Evolutionary conservation across 2,113 vertebrate genomes (phyloP), one percentile per base, ranked within the genome.

Genomic region (Rattus rattus): DNA sequence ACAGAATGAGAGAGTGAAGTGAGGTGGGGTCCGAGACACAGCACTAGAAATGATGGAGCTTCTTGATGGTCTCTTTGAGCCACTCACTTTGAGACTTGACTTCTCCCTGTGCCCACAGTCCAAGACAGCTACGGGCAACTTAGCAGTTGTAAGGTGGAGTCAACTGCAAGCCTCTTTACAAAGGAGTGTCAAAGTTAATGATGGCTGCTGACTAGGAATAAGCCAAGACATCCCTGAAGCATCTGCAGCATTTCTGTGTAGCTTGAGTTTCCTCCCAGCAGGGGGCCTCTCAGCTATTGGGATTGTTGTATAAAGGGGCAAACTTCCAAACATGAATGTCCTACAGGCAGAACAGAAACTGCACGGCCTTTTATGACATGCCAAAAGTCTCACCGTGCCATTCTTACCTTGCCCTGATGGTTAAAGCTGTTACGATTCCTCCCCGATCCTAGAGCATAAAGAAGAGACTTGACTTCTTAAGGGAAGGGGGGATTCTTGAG

Each of bases 171-270:
- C 19, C 47, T 73, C 63, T 85, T 92, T 69, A 49, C 30, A 7
- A 14, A 16, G 9, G 49, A 5, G 0, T 16, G 0, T 28, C 10
- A 26, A 61, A 28, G 7, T 13, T 54, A 33, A 70, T 33, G 39
- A 3, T 80, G 20, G 24, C 49, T 52, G 6, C 30, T n/a, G 1
- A 26, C 9, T 81, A 43, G 65, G 12, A 39, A 56, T 61, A 61
- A 52, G 28, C 26, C 3, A 7, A 4, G 33, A n/a, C 28, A 36
- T 61, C 30, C 75, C 14, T 65, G 8, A 22, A 89, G 5, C 19
- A 93, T 61, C 17, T 56, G 22, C 43, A 65, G 0, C 0, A 24
- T 24, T 9, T 26, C 52, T 16, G 16, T 3, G 36, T 7, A 11
- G 7, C 54, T 12, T 67, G 59, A 36, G 28, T 61, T 88, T 63